Percentiles rank a stretch among this genome's conserved stretches.
These are phyloP conservation scores for Orthosia gracilis DNA, from an alignment of 2,888 invertebrate genomes.

Conservation along the genomic window DNA sequence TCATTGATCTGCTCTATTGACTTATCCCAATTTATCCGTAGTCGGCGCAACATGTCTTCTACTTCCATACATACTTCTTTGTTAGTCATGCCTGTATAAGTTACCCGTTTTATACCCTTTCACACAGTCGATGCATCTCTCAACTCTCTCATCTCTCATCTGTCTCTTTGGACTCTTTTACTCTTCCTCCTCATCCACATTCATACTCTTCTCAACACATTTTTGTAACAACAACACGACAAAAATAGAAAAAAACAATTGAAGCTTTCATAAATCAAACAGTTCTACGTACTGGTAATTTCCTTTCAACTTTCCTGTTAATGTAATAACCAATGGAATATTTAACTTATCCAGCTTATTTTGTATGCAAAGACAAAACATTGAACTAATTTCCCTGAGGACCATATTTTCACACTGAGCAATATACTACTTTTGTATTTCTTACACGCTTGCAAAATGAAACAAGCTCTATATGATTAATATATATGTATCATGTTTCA, in stretches of 20 bases:
- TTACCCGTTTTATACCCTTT: neutral
- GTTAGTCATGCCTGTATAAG: too few relatives aligned
- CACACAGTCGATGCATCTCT: neutral
- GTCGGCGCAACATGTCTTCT: neutral
- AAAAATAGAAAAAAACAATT: neutral
- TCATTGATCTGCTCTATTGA: neutral
- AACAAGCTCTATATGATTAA: conserved; percentile 20
- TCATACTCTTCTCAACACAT: neutral
- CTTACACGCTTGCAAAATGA: conserved; percentile 36
- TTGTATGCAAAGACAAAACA: conserved; percentile 50
- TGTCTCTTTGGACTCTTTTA: neutral
- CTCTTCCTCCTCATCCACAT: neutral
- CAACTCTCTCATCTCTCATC: too few relatives aligned
- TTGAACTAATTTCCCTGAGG: conserved; percentile 50
- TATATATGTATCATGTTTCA: conserved; percentile 13
- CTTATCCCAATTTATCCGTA: neutral
- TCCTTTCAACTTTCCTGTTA: conserved; percentile 17
- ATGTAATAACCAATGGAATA: conserved; percentile 32
- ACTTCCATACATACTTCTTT: neutral
- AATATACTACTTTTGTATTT: conserved; percentile 24
- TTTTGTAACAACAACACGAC: neutral
- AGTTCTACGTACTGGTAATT: neutral
- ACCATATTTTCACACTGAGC: conserved; percentile 36
- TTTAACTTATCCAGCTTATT: conserved; percentile 32
- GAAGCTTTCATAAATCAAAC: too few relatives aligned